Conservation (phyloP, 2,113 vertebrate genomes). For the Sialia sialis region DNA sequence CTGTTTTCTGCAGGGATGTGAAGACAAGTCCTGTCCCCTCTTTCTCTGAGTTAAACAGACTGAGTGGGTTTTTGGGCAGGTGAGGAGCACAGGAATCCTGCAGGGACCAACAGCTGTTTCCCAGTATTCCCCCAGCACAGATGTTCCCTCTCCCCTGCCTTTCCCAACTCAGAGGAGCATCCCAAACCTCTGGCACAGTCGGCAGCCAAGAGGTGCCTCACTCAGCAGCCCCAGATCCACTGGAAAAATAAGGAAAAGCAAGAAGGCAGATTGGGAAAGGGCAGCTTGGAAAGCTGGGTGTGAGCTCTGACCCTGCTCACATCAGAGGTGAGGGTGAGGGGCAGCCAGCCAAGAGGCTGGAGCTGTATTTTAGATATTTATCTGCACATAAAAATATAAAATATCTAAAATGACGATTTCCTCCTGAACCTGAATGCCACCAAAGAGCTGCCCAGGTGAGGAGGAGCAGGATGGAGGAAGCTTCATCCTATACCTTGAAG, state of each 20-base stretch:
- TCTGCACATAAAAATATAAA: background rate
- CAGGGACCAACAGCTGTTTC: background rate
- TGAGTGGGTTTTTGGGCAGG: background rate
- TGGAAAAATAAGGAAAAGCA: background rate
- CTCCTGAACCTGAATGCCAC: background rate
- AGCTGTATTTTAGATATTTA: background rate
- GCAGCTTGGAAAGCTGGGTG: background rate
- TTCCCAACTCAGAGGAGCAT: background rate
- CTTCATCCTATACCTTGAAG: background rate
- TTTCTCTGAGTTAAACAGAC: background rate
- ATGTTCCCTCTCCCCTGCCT: background rate
- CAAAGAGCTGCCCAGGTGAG: background rate
- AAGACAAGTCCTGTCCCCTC: background rate
- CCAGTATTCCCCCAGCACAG: background rate
- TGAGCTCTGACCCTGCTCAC: background rate
- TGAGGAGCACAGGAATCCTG: background rate
- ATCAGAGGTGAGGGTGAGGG: background rate
- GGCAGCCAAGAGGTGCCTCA: background rate
- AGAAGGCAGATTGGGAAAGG: background rate
- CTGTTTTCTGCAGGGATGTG: background rate
- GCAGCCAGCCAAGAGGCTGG: fast-evolving
- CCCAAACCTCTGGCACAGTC: background rate
- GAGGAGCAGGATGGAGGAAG: background rate
- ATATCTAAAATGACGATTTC: background rate
- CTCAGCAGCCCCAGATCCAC: background rate